Conservation (phyloP, 2,888 invertebrate genomes). For the Poecilobothrus nobilitatus region DNA sequence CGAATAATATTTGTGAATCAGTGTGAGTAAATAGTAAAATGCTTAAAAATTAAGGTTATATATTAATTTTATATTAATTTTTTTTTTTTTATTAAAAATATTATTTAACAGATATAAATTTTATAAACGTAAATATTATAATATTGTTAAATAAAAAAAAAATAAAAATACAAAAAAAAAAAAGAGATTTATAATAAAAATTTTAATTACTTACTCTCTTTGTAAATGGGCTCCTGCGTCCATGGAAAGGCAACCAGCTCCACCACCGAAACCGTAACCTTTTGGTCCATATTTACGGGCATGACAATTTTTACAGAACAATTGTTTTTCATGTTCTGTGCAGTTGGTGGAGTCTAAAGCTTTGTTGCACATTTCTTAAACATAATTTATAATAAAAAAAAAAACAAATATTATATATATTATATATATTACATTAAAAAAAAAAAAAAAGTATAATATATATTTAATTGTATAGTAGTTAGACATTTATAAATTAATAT, state of each 20-base stretch:
- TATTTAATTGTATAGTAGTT: too few species aligned
- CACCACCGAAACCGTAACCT: constrained; percentile 96
- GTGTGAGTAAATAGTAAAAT: constrained; percentile 8
- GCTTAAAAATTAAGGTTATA: not conserved
- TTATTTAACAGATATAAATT: too few species aligned
- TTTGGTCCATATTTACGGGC: constrained; percentile 97
- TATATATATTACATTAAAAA: not conserved
- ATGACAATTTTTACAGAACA: constrained; percentile 92
- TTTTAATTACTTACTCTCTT: constrained; percentile 61
- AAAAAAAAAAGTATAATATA: not conserved
- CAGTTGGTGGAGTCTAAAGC: constrained; percentile 97
- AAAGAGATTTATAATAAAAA: constrained; percentile 7
- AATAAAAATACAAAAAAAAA: constrained; percentile 2
- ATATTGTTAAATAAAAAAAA: too few species aligned
- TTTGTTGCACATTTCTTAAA: constrained; percentile 82
- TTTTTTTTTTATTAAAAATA: constrained; percentile 8
- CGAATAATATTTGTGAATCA: constrained; percentile 3
- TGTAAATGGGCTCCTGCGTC: constrained; percentile 87
- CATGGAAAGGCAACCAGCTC: constrained; percentile 95
- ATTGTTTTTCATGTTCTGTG: constrained; percentile 91
- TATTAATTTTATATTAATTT: constrained; percentile 9
- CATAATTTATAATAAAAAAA: constrained; percentile 23
- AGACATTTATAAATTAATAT: too few species aligned
- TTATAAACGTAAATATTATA: too few species aligned
- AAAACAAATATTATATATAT: not conserved